Percentiles rank a stretch among this genome's conserved stretches.
These are phyloP conservation scores for Hozukius guyotensis DNA, from an alignment of 2,797 vertebrate genomes.

Conservation along the genomic window DNA sequence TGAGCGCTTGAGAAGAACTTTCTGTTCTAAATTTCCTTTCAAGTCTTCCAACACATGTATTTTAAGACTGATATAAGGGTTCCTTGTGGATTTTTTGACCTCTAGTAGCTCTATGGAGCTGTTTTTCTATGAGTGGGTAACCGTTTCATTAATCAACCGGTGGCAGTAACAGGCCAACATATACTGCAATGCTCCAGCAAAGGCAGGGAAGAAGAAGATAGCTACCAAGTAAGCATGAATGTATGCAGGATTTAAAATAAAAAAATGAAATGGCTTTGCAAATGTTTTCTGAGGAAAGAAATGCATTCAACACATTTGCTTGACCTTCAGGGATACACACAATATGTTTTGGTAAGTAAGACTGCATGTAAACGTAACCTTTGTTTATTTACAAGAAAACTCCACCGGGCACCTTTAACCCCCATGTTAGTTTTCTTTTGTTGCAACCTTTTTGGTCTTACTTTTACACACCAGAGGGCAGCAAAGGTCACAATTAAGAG, in stretches of 20 bases:
- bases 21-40: not conserved
- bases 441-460: not conserved
- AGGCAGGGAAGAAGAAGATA: not conserved
- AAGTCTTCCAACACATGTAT: not conserved
- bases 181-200: too few relatives aligned
- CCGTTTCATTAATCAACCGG: not conserved
- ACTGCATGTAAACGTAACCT: not conserved
- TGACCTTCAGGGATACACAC: not conserved
- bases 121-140: not conserved
- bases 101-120: not conserved
- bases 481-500: not conserved
- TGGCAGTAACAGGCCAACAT: not conserved
- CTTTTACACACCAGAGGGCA: conserved; percentile 31
- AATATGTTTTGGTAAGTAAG: not conserved
- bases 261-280: not conserved
- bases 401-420: not conserved
- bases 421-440: not conserved
- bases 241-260: not conserved
- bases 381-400: not conserved
- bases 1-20: not conserved
- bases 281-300: not conserved
- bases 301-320: not conserved
- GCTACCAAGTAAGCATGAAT: not conserved
- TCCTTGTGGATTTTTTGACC: not conserved
- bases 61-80: not conserved